Conservation (phyloP, 2,797 vertebrate genomes). For the Phoeniculus purpureus region DNA sequence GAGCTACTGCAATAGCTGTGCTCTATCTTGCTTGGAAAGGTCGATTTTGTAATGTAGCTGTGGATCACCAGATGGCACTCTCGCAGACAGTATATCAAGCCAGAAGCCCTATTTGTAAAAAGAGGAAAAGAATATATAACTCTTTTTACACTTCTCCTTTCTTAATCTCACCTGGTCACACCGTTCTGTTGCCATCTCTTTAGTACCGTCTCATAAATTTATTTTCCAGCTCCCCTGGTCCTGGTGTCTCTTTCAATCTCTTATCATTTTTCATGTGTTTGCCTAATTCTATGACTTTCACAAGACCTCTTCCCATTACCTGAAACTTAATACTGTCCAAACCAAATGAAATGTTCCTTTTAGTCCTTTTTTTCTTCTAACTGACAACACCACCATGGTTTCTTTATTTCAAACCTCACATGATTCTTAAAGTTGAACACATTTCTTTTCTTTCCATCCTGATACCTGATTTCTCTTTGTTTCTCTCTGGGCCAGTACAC, state of each 20-base stretch:
- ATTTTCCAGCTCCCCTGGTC: background rate
- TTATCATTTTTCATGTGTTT: background rate
- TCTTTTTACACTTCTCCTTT: constrained; percentile 44
- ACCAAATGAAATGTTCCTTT: background rate
- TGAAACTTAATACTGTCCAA: background rate
- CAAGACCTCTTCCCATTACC: background rate
- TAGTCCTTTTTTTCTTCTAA: background rate
- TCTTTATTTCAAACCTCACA: background rate
- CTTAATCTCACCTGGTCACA: constrained; percentile 38
- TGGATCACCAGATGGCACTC: constrained; percentile 66
- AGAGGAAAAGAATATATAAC: constrained; percentile 8
- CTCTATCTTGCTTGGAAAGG: background rate
- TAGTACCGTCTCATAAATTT: constrained; percentile 11
- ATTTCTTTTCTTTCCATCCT: background rate
- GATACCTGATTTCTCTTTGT: background rate
- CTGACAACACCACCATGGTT: background rate
- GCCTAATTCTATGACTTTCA: background rate
- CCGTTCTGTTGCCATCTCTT: constrained; percentile 23
- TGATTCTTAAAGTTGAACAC: background rate
- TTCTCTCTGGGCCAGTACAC: background rate
- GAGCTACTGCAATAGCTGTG: background rate
- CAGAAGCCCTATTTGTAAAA: constrained; percentile 12
- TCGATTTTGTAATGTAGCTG: constrained; percentile 42
- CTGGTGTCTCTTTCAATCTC: background rate
- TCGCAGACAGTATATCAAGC: constrained; percentile 25